phyloP scores from a whole-genome alignment of 2,888 invertebrate genomes.

The Acronicta psi region DNA sequence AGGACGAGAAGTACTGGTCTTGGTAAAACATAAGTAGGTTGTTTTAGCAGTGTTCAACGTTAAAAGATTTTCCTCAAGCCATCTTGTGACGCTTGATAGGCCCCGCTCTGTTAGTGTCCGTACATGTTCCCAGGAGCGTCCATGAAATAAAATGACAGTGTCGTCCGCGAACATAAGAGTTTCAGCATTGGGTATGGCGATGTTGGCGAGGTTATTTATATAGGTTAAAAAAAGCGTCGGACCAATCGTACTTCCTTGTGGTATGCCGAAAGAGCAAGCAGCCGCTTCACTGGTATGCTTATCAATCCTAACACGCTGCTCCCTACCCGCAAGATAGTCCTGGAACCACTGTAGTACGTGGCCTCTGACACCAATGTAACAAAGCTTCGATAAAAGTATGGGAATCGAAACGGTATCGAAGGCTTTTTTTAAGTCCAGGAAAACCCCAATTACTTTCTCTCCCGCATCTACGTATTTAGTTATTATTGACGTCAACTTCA shows the following conservation, averaged over 20 bases:
- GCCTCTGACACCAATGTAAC: conserved; percentile 1
- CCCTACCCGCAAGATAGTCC: background rate
- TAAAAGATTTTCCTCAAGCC: too few relatives aligned
- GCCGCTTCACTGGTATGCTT: background rate
- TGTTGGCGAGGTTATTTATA: too few relatives aligned
- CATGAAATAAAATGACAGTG: too few relatives aligned
- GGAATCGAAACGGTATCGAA: conserved; percentile 1
- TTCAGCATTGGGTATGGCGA: too few relatives aligned
- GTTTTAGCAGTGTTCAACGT: too few relatives aligned
- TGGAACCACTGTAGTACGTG: conserved; percentile 6
- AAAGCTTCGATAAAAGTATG: background rate
- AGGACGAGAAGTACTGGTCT: too few relatives aligned
- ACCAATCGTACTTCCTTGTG: background rate
- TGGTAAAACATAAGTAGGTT: too few relatives aligned
- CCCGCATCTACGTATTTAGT: background rate
- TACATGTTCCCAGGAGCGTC: too few relatives aligned
- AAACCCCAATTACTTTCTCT: conserved; percentile 1
- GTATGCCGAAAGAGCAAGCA: background rate
- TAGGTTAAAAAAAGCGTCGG: too few relatives aligned
- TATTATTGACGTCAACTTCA: conserved; percentile 2
- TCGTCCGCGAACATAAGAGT: too few relatives aligned
- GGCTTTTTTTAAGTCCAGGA: conserved; percentile 1
- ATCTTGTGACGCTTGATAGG: too few relatives aligned
- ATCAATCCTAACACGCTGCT: conserved; percentile 2
- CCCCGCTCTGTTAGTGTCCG: too few relatives aligned